phyloP scores from a whole-genome alignment of 2,888 invertebrate genomes.

The Pasiphila rectangulata region DNA sequence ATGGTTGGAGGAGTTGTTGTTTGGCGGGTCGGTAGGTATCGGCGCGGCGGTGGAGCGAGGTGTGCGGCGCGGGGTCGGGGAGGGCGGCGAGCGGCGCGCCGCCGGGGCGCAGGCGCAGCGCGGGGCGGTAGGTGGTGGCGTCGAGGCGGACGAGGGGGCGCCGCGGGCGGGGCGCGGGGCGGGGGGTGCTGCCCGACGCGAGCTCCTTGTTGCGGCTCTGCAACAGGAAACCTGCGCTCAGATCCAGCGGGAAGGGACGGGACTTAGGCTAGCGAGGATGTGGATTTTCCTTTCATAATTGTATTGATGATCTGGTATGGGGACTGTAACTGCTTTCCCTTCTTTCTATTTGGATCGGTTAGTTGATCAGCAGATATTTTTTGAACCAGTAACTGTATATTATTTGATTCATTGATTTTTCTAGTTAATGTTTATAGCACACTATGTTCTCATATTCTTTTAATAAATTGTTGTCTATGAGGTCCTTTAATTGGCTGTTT shows the following conservation, averaged over 20 bases:
- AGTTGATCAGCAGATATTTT: too few relatives aligned
- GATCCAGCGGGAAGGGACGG: slow-evolving; percentile 36
- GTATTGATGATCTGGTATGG: too few relatives aligned
- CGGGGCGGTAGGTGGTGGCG: slow-evolving; percentile 70
- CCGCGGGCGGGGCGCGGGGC: slow-evolving; percentile 38
- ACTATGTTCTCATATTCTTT: too few relatives aligned
- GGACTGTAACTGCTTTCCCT: too few relatives aligned
- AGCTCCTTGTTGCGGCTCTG: slow-evolving; percentile 77
- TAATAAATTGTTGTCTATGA: too few relatives aligned
- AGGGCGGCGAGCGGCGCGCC: slow-evolving; percentile 47
- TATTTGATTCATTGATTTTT: too few relatives aligned
- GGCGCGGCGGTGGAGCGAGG: slow-evolving; percentile 61
- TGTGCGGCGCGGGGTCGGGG: slow-evolving; percentile 44
- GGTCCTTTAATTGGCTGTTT: too few relatives aligned
- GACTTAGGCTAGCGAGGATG: slow-evolving; percentile 1
- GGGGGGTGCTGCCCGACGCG: slow-evolving; percentile 28
- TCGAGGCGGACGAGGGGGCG: slow-evolving; percentile 46
- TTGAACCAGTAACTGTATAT: too few relatives aligned
- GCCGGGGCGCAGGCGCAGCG: slow-evolving; percentile 53
- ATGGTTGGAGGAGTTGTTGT: slow-evolving; percentile 44
- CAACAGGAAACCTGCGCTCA: slow-evolving; percentile 74
- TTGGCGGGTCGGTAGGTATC: slow-evolving; percentile 48
- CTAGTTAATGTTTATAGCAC: too few relatives aligned
- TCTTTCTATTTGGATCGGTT: too few relatives aligned
- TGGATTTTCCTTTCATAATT: too few relatives aligned